A percentile compares a stretch with the other conserved stretches of the same genome.
These are phyloP conservation scores for Tetragnatha montana DNA, from an alignment of 2,888 invertebrate species.

Conservation along the genomic window DNA sequence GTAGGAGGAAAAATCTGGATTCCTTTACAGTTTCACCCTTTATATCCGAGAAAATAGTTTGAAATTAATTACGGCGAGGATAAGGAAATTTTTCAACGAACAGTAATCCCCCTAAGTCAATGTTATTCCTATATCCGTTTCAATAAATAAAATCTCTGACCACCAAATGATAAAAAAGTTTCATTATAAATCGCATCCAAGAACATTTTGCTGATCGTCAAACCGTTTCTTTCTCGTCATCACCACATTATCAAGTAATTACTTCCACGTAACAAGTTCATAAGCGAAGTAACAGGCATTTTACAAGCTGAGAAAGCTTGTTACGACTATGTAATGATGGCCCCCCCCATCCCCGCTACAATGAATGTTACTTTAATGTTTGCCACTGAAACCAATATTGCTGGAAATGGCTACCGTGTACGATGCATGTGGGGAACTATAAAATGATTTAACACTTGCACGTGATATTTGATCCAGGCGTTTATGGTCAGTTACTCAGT, in stretches of 20 bases:
- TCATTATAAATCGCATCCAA: too few relatives aligned
- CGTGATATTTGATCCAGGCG: constrained; percentile 30
- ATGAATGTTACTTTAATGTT: constrained; percentile 4
- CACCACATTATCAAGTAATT: neutral
- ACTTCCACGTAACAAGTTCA: neutral
- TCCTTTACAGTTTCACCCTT: too few relatives aligned
- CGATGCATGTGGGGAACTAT: neutral
- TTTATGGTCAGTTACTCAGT: constrained; percentile 23
- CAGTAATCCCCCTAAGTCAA: too few relatives aligned
- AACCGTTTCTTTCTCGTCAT: too few relatives aligned
- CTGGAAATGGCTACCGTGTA: neutral
- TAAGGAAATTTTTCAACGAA: too few relatives aligned
- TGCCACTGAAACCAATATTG: constrained; percentile 20
- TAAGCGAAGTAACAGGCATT: constrained; percentile 29
- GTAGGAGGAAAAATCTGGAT: too few relatives aligned
- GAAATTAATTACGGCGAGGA: too few relatives aligned
- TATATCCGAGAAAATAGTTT: too few relatives aligned
- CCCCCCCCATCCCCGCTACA: neutral
- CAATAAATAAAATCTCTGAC: too few relatives aligned
- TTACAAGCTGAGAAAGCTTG: constrained; percentile 17
- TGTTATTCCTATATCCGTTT: too few relatives aligned
- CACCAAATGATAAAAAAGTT: too few relatives aligned
- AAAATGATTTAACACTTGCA: constrained; percentile 28
- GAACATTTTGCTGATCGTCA: too few relatives aligned
- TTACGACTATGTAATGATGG: constrained; percentile 5